phyloP scores from a whole-genome alignment of 2,888 invertebrate genomes.

The Catocala fraxini region DNA sequence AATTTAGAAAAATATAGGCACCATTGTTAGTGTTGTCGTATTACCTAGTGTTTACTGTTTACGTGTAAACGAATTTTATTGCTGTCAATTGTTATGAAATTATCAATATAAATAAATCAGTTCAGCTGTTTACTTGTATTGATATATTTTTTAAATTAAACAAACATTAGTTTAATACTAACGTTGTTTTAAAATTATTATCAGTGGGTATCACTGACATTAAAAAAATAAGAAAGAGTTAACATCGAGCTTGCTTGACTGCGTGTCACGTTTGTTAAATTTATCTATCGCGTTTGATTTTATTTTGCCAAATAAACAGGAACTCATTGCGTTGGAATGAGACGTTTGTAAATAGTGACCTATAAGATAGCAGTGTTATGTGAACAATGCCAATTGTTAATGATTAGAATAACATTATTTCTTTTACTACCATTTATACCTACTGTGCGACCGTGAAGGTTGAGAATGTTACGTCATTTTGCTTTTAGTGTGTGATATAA shows the following conservation, averaged over 20 bases:
- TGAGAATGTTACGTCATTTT: conserved; percentile 88
- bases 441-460: conserved; percentile 87
- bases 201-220: conserved; percentile 46
- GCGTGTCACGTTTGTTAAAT: conserved; percentile 87
- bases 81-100: too few species aligned
- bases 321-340: conserved; percentile 57
- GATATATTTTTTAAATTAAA: too few species aligned
- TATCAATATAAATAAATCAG: too few species aligned
- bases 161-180: not conserved
- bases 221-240: conserved; percentile 59
- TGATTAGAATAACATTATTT: conserved; percentile 50
- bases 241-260: conserved; percentile 81
- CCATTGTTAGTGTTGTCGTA: too few species aligned
- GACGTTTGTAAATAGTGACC: conserved; percentile 61
- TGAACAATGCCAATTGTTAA: conserved; percentile 53
- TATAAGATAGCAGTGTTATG: conserved; percentile 51
- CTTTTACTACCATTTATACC: conserved; percentile 70
- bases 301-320: conserved; percentile 63
- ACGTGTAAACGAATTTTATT: too few species aligned
- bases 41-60: too few species aligned
- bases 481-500: conserved; percentile 80
- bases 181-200: not conserved
- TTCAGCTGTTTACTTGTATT: too few species aligned
- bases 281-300: conserved; percentile 77
- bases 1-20: too few species aligned